Percentiles rank a stretch among this genome's conserved stretches.
Conservation (phyloP, 1,140 invertebrate genomes). For the Bombyx mandarina region DNA sequence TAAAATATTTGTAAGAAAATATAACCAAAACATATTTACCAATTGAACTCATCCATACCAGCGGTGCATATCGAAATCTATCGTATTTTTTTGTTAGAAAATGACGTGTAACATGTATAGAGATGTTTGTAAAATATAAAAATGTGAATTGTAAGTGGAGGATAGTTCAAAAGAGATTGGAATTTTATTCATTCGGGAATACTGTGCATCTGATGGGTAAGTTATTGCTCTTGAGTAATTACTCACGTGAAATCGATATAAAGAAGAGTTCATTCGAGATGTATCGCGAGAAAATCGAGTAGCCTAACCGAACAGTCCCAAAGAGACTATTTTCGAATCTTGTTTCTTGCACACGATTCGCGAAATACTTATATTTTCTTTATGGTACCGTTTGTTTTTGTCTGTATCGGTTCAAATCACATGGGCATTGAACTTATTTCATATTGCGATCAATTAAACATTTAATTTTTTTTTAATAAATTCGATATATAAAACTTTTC, state of each 20-base stretch:
- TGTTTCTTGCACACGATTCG: constrained; percentile 14
- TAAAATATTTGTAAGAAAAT: constrained; percentile 16
- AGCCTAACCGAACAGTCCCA: constrained; percentile 29
- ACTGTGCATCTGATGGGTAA: constrained; percentile 2
- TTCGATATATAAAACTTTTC: constrained; percentile 4
- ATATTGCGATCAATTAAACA: not conserved
- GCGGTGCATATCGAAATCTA: constrained; percentile 58
- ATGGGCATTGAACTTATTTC: not conserved
- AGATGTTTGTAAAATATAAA: too few relatives aligned
- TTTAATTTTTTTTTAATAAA: not conserved
- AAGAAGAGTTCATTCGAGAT: not conserved
- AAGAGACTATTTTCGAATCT: constrained; percentile 31
- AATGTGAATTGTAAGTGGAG: too few relatives aligned
- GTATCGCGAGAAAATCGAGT: constrained; percentile 31
- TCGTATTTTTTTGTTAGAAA: too few relatives aligned
- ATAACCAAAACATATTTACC: constrained; percentile 41
- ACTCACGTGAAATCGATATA: constrained; percentile 14
- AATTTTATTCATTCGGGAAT: too few relatives aligned
- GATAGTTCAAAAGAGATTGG: too few relatives aligned
- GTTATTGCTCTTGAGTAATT: constrained; percentile 38
- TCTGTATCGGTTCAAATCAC: too few relatives aligned
- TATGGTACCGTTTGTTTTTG: too few relatives aligned
- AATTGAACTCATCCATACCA: constrained; percentile 65
- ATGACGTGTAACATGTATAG: too few relatives aligned
- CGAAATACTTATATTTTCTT: too few relatives aligned